These are phyloP conservation scores for Pachydiplax longipennis DNA, from an alignment of 2,888 invertebrate species.

Conservation along the genomic window DNA sequence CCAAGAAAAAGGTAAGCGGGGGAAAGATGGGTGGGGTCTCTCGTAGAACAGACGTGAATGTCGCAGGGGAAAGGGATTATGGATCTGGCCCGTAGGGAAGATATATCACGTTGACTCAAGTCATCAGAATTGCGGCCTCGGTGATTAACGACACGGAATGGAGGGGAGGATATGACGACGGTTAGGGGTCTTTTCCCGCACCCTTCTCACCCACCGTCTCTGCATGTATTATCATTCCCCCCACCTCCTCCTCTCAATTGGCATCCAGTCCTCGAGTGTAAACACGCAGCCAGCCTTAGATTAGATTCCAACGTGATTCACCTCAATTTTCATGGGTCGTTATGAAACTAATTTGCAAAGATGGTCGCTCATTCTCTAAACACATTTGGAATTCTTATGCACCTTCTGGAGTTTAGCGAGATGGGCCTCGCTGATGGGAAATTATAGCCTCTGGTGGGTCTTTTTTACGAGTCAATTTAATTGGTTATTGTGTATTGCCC, in stretches of 20 bases:
- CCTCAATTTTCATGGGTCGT: conserved; percentile 43
- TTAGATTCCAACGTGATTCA: conserved; percentile 41
- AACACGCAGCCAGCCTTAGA: not conserved
- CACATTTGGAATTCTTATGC: conserved; percentile 10
- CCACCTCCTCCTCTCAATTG: not conserved
- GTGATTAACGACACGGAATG: conserved; percentile 25
- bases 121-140: conserved; percentile 42
- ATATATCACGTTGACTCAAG: conserved; percentile 45
- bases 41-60: not conserved
- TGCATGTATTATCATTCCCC: not conserved
- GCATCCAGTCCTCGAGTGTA: conserved; percentile 20
- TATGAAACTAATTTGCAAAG: conserved; percentile 35
- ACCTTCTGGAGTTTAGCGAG: not conserved
- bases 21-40: not conserved
- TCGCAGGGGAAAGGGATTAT: conserved; percentile 14
- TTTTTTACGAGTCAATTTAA: not conserved
- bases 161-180: not conserved
- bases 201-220: not conserved
- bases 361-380: conserved; percentile 34
- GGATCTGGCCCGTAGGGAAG: conserved; percentile 37
- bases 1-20: not conserved
- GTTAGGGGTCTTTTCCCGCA: not conserved
- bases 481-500: not conserved
- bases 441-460: not conserved
- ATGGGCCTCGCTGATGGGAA: not conserved